Evolutionary conservation across 2,888 invertebrate genomes (phyloP).

Genomic region (Xestoiulus laeticollis): DNA sequence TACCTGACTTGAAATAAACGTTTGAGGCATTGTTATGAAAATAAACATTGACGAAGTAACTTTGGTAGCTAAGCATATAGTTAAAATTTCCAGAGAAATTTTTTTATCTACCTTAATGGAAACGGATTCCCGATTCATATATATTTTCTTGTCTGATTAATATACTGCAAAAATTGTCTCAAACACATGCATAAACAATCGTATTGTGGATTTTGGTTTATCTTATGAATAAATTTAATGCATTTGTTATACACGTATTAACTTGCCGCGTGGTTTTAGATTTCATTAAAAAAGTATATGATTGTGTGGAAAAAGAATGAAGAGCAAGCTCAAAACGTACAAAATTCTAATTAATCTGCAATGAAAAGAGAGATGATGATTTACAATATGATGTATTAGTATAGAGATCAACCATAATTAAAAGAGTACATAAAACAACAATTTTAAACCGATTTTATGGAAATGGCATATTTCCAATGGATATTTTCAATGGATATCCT

Average conservation of each 20-base stretch:
- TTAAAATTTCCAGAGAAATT: background rate
- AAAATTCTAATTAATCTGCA: background rate
- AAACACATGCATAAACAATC: background rate
- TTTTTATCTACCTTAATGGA: background rate
- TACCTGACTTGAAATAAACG: background rate
- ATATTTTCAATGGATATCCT: no score
- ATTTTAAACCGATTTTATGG: no score
- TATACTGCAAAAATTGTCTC: background rate
- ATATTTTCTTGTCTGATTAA: background rate
- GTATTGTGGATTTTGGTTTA: background rate
- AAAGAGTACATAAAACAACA: no score
- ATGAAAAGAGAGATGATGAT: no score
- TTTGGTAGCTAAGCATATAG: background rate
- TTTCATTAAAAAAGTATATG: background rate
- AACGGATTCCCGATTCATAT: background rate
- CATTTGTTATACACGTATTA: background rate
- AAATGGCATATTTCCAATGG: no score
- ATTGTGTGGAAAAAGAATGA: background rate
- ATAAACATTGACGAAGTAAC: background rate
- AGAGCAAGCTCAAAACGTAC: background rate
- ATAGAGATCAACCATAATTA: no score
- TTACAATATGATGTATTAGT: no score
- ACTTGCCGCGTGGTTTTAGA: background rate
- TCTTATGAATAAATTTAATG: background rate
- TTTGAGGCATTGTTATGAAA: background rate